A percentile compares a stretch with the other conserved stretches of the same genome.
Evolutionary conservation across 1,140 invertebrate genomes (phyloP).

Genomic region (Diabrotica virgifera): DNA sequence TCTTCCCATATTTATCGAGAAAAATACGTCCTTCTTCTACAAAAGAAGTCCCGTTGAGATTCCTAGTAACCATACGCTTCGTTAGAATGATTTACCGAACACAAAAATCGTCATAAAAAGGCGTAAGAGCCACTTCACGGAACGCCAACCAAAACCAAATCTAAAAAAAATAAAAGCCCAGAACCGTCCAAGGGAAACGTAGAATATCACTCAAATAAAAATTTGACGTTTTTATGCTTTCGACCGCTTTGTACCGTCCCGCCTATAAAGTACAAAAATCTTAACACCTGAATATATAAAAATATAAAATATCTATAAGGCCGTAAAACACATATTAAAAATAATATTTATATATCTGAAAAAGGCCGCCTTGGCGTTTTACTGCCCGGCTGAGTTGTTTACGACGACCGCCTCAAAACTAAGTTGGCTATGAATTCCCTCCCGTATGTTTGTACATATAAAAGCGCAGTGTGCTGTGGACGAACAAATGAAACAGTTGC

Average conservation of each 20-base stretch:
- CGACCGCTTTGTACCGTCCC: constrained; percentile 30
- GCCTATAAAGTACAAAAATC: constrained; percentile 44
- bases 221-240: constrained; percentile 39
- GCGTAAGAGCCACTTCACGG: not conserved
- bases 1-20: not conserved
- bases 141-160: not conserved
- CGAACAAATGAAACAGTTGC: too few species aligned
- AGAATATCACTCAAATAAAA: constrained; percentile 31
- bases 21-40: not conserved
- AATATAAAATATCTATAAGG: constrained; percentile 51
- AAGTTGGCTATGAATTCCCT: constrained; percentile 32
- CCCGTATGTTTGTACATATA: constrained; percentile 17
- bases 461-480: constrained; percentile 13
- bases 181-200: not conserved
- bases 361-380: constrained; percentile 45
- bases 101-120: constrained; percentile 17
- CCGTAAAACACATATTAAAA: constrained; percentile 50
- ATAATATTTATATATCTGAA: constrained; percentile 51
- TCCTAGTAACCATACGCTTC: constrained; percentile 9
- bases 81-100: constrained; percentile 17
- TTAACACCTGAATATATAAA: constrained; percentile 50
- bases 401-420: constrained; percentile 36
- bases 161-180: not conserved
- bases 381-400: constrained; percentile 44
- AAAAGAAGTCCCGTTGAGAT: constrained; percentile 1